These are phyloP conservation scores for Psilopsiagon aymara DNA, from an alignment of 2,113 vertebrate species.

Conservation along the genomic window DNA sequence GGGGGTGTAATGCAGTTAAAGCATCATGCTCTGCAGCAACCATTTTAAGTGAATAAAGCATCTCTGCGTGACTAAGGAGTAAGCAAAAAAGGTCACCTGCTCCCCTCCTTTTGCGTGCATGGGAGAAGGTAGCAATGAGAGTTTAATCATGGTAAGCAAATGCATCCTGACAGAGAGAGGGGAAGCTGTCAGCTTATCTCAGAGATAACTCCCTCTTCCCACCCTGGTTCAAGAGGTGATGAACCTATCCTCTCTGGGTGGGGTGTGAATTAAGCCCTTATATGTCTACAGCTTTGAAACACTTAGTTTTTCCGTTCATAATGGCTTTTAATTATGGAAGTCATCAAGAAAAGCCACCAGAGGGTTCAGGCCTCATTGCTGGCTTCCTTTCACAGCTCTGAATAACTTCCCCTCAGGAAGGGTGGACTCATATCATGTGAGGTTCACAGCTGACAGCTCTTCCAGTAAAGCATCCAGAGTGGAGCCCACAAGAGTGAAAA, in stretches of 20 bases:
- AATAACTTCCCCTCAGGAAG: conserved; percentile 72
- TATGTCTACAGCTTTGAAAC: conserved; percentile 39
- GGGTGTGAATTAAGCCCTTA: conserved; percentile 39
- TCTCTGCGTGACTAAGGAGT: background rate
- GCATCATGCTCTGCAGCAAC: background rate
- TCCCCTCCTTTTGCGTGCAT: background rate
- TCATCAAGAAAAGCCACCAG: conserved; percentile 60
- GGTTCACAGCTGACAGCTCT: conserved; percentile 58
- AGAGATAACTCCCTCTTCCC: conserved; percentile 16
- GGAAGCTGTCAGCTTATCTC: conserved; percentile 23
- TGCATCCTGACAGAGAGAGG: background rate
- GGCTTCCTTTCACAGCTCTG: conserved; percentile 68
- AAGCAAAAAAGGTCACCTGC: background rate
- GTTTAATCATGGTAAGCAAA: background rate
- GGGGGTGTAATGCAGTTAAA: background rate
- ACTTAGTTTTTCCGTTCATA: conserved; percentile 56
- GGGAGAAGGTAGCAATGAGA: background rate
- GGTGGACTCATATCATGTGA: conserved; percentile 50
- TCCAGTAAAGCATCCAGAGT: conserved; percentile 46
- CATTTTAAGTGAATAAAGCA: background rate
- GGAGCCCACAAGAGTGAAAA: conserved; percentile 9
- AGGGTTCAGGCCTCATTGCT: conserved; percentile 51
- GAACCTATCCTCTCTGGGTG: conserved; percentile 5
- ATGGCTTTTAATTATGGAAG: conserved; percentile 63
- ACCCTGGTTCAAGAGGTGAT: background rate